Base-by-base conservation (phyloP, 2,797 vertebrate genomes). In the Apogon talboti region DNA sequence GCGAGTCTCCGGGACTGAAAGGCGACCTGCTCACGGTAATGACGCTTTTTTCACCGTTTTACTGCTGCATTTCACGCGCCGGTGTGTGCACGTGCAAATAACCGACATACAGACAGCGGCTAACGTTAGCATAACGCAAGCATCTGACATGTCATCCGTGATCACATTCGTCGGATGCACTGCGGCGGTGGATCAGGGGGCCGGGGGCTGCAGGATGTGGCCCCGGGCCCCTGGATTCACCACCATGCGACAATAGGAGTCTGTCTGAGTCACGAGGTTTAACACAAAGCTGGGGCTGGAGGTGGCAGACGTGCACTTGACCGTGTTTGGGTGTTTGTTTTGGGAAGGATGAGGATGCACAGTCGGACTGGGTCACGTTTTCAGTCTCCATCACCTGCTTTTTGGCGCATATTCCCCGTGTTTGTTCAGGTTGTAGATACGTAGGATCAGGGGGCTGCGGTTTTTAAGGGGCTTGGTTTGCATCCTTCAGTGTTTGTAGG, bases 391-490 rank as follows among this genome's bases (percentile, higher is more conserved):
- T 19, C 16, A 33, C 40, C 5, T 18, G 14, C 59, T 59, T 28
- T 13, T 13, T 28, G 19, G 9, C 54, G 53, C 66, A 69, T 14
- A 28, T 52, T 48, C 33, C 38, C 47, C 1, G 66, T 43, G 14
- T 37, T 24, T 28, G 76, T 52, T 28, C 69, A 52, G 61, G 43
- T 15, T 50, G 48, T 51, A 38, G 11, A 50, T 42, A 7, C 66
- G 71, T 70, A 71, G 56, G 57, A 53, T 59, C 75, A 60, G 67
- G 58, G 58, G 79, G 76, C 73, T 91, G 92, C 88, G 89, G 89
- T 89, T 84, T 89, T 89, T 76, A 48, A 83, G 77, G 85, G 87
- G 89, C 78, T 84, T 86, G 86, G 86, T 85, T 82, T 83, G 77
- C 75, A 82, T 83, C 82, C 79, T 58, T 79, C 47, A 57, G 14